A percentile compares a stretch with the other conserved stretches of the same genome.
phyloP scores from a whole-genome alignment of 2,797 vertebrate species.

The Coracias cyanogaster region DNA sequence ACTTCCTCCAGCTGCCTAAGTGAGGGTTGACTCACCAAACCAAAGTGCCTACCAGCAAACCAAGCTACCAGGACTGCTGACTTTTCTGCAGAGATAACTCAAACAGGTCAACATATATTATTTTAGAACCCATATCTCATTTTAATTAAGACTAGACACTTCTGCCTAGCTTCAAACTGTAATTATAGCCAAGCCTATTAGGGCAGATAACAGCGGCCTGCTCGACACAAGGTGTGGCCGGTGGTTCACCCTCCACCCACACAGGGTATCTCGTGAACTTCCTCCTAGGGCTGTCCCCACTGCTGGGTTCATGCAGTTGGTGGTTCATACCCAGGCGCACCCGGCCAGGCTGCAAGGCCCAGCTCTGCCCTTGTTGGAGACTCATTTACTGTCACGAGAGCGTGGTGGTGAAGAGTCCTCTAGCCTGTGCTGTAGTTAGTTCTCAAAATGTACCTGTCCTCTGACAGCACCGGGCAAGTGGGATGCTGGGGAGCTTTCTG shows the following conservation, averaged over 20 bases:
- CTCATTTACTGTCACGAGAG: not conserved
- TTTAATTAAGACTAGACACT: constrained; percentile 35
- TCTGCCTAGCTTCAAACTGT: not conserved
- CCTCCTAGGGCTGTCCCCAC: not conserved
- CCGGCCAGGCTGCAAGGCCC: not conserved
- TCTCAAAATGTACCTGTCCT: not conserved
- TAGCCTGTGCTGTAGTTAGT: rapidly evolving
- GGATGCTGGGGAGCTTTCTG: not conserved
- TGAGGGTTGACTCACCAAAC: not conserved
- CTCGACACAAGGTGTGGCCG: not conserved
- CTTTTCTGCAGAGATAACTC: not conserved
- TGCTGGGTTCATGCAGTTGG: not conserved
- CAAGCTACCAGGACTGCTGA: not conserved
- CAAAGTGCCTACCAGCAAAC: not conserved
- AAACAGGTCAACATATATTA: rapidly evolving
- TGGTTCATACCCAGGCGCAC: not conserved
- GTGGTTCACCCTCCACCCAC: not conserved
- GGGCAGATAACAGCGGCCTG: not conserved
- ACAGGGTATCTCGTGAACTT: not conserved
- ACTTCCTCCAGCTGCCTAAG: not conserved
- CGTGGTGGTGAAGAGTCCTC: rapidly evolving
- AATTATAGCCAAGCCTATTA: not conserved
- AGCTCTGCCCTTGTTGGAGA: not conserved
- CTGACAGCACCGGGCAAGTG: not conserved
- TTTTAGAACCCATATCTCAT: not conserved